phyloP scores from a whole-genome alignment of 2,888 invertebrate genomes.

The Diarsia mendica region DNA sequence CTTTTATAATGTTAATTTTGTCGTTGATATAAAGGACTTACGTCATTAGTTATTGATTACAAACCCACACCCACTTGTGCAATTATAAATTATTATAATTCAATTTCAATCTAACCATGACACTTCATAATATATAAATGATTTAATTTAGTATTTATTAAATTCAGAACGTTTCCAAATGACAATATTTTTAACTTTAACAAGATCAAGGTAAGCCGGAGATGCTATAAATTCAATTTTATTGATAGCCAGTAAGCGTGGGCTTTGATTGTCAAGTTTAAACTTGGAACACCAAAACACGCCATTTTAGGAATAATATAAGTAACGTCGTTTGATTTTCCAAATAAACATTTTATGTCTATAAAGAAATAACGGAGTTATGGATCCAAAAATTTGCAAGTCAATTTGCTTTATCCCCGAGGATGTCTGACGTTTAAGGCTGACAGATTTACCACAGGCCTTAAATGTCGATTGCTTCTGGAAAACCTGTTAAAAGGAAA shows the following conservation, averaged over 20 bases:
- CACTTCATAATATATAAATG: slow-evolving; percentile 13
- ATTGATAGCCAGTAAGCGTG: slow-evolving; percentile 57
- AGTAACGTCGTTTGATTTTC: slow-evolving; percentile 39
- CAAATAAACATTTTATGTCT: slow-evolving; percentile 38
- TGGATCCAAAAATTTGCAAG: slow-evolving; percentile 28
- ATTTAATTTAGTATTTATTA: slow-evolving; percentile 23
- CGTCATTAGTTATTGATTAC: slow-evolving; percentile 61
- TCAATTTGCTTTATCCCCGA: slow-evolving; percentile 6
- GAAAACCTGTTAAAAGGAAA: background rate
- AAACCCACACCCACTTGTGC: slow-evolving; percentile 64
- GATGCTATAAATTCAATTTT: slow-evolving; percentile 59
- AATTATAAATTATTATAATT: slow-evolving; percentile 58
- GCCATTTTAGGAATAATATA: slow-evolving; percentile 50
- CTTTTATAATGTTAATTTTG: slow-evolving; percentile 39
- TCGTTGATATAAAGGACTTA: slow-evolving; percentile 32
- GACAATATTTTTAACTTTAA: slow-evolving; percentile 47
- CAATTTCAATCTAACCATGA: slow-evolving; percentile 33
- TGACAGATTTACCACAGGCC: slow-evolving; percentile 2
- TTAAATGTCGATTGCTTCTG: background rate
- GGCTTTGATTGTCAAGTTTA: slow-evolving; percentile 58
- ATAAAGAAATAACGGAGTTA: slow-evolving; percentile 20
- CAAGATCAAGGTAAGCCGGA: slow-evolving; percentile 59
- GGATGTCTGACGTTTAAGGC: background rate
- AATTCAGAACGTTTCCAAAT: slow-evolving; percentile 20
- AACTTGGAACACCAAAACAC: slow-evolving; percentile 54